A percentile compares a stretch with the other conserved stretches of the same genome.
Evolutionary conservation across 2,113 vertebrate genomes (phyloP).

Genomic region (Semicossyphus pulcher): DNA sequence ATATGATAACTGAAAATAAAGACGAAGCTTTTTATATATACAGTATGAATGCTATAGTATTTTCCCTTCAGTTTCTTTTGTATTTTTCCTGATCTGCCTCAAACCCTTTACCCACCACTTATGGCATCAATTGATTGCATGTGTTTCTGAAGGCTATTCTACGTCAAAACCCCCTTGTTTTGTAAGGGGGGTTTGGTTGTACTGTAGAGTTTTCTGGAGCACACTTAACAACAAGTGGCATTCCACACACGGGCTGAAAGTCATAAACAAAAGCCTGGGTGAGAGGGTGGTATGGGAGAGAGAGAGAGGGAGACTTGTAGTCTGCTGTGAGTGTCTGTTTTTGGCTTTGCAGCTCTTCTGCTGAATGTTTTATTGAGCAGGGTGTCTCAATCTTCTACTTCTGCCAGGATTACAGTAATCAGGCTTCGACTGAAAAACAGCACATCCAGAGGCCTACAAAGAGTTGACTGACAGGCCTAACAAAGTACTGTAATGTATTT

Average conservation of each 20-base stretch:
- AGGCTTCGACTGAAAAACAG: slow-evolving; percentile 16
- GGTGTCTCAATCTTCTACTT: slow-evolving; percentile 25
- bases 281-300: slow-evolving; percentile 4
- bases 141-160: not conserved
- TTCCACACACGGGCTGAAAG: slow-evolving; percentile 61
- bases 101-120: not conserved
- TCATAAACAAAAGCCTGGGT: slow-evolving; percentile 62
- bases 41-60: too few species aligned
- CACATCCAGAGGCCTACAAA: slow-evolving; percentile 39
- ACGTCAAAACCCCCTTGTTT: not conserved
- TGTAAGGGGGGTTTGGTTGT: slow-evolving; percentile 24
- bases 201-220: slow-evolving; percentile 7
- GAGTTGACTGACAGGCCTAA: slow-evolving; percentile 34
- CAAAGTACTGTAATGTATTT: slow-evolving; percentile 41
- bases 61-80: too few species aligned
- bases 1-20: not conserved
- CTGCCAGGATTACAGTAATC: slow-evolving; percentile 47
- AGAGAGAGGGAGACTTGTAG: slow-evolving; percentile 22
- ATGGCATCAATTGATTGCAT: not conserved
- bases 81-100: not conserved
- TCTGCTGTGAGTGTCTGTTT: slow-evolving; percentile 34
- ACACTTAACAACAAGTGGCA: slow-evolving; percentile 66
- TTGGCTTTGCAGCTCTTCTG: slow-evolving; percentile 31
- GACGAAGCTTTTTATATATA: too few species aligned
- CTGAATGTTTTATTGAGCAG: slow-evolving; percentile 31